Evolutionary conservation across 2,113 vertebrate genomes (phyloP), one percentile per base, ranked within the genome.

Genomic region (Oryzias javanicus): DNA sequence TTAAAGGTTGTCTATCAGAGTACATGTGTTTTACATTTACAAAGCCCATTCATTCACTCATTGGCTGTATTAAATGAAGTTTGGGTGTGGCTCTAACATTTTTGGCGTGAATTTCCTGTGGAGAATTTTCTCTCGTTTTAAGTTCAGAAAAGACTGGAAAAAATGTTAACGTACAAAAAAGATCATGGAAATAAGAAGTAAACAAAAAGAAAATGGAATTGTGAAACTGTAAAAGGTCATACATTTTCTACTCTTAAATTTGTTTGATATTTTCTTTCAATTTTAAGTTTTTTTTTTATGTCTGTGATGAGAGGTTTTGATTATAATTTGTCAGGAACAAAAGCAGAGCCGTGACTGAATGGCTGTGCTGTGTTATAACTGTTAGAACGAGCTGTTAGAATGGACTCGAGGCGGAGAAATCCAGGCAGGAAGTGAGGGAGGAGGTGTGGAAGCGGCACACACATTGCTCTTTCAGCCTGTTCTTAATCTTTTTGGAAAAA

Each of bases 21-120:
- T 65, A 71, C 52, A 76, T 76, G 35, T 76, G 53, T 76, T 79
- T 75, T 69, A 73, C 48, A 75, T 79, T 73, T 52, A 48, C 14
- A 25, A n/a, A 60, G 42, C 44, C 60, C 67, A 83, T 76, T 75
- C 79, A 83, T 81, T 82, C 64, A 67, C 42, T 51, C 64, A 64
- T 55, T 70, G 78, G 64, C 70, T 74, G 12, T 41, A 68, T 81
- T 84, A 74, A 80, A 83, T 80, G 64, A 47, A 79, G 49, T 63
- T 60, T 78, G 88, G 88, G 88, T 86, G 88, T 86, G 87, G 88
- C 83, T 79, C 76, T 55, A 14, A 62, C 44, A 68, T 76, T 84
- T 48, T 70, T 76, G 59, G 22, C 49, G 60, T 80, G 42, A 78
- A 62, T 80, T 85, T 81, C 63, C 65, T 69, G 68, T 24, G 22